Conservation (phyloP, 1,140 invertebrate species). For the Drosophila melanogaster region Release_6_plus_ISO1_MT NC_004354.4:21358001-21358500, state of each 20-base stretch:
- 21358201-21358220: not conserved
- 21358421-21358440: not conserved
- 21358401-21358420: constrained; percentile 3
- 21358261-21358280: not conserved
- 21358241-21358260: not conserved
- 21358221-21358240: not conserved
- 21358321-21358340: constrained; percentile 73
- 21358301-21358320: constrained; percentile 2
- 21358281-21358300: not conserved
- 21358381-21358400: constrained; percentile 83
- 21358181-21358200: not conserved
- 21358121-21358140: no score
- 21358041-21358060: no score
- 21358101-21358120: no score
- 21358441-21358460: not conserved
- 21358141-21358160: no score
- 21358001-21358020: no score
- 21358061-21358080: no score
- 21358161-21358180: no score
- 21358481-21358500: not conserved
- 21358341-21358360: constrained; percentile 57
- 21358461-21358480: not conserved
- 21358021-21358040: no score
- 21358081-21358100: no score
- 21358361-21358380: constrained; percentile 82